These are phyloP conservation scores for Alligator mississippiensis DNA, from an alignment of 2,113 vertebrate species.

Conservation along the genomic window DNA sequence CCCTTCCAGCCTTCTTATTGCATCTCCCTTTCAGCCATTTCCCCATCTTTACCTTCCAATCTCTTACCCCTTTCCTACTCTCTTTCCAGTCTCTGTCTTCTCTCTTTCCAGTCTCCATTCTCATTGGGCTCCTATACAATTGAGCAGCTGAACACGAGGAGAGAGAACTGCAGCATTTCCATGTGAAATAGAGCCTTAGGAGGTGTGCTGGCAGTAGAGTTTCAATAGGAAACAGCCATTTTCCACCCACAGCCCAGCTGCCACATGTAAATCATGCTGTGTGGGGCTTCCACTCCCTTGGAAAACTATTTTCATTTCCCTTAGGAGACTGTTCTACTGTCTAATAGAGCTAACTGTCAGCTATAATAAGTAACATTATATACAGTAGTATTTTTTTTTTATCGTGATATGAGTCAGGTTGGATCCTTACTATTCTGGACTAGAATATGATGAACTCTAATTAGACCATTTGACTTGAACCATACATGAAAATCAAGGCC, in stretches of 20 bases:
- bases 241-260: constrained; percentile 67
- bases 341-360: constrained; percentile 60
- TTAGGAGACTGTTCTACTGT: constrained; percentile 32
- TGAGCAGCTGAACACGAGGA: constrained; percentile 9
- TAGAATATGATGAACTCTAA: constrained; percentile 13
- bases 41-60: background rate
- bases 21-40: background rate
- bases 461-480: background rate
- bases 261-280: constrained; percentile 56
- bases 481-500: background rate
- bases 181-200: constrained; percentile 17
- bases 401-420: constrained; percentile 30
- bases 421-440: constrained; percentile 6
- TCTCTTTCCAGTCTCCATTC: background rate
- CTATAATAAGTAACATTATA: constrained; percentile 52
- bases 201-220: constrained; percentile 55
- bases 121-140: constrained; percentile 13
- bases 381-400: constrained; percentile 32
- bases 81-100: background rate
- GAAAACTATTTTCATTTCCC: constrained; percentile 55
- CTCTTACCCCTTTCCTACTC: background rate
- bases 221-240: constrained; percentile 50
- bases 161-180: constrained; percentile 17
- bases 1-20: background rate
- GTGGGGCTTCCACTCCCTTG: constrained; percentile 64